Evolutionary conservation across 2,113 vertebrate genomes (phyloP).

Genomic region (Porphyrio hochstetteri): DNA sequence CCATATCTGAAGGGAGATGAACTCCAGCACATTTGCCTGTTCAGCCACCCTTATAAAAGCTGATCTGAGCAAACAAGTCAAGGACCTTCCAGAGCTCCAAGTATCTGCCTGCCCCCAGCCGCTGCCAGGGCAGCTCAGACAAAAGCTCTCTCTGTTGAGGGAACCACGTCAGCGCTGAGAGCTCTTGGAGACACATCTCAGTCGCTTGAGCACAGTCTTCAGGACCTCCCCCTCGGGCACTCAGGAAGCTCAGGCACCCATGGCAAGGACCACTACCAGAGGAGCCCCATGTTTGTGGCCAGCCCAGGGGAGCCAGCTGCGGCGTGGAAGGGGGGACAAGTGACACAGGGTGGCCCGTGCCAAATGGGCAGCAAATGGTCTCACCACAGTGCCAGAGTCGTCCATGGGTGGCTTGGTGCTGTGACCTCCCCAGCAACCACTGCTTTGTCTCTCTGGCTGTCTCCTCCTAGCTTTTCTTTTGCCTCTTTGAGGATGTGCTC

Average conservation of each 20-base stretch:
- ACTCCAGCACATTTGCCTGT: too few species aligned
- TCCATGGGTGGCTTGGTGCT: neutral
- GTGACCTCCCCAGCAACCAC: neutral
- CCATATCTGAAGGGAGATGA: neutral
- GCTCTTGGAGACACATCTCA: too few species aligned
- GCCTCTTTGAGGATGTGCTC: slow-evolving; percentile 52
- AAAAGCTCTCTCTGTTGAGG: too few species aligned
- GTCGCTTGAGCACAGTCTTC: too few species aligned
- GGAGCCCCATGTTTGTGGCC: too few species aligned
- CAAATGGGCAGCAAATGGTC: neutral
- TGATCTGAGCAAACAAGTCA: neutral
- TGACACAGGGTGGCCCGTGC: too few species aligned
- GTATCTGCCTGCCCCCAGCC: neutral
- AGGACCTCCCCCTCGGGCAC: too few species aligned
- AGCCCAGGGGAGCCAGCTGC: too few species aligned
- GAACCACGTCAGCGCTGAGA: too few species aligned
- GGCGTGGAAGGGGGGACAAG: too few species aligned
- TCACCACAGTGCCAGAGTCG: slow-evolving; percentile 35
- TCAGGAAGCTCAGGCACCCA: too few species aligned
- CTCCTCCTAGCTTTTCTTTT: slow-evolving; percentile 48
- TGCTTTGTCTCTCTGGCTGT: neutral
- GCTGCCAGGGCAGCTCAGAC: neutral
- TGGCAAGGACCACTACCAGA: too few species aligned
- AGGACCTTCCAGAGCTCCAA: neutral
- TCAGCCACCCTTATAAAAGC: neutral